Base-by-base conservation (phyloP, 1,140 invertebrate species). In the Tetramorium simillimum region DNA sequence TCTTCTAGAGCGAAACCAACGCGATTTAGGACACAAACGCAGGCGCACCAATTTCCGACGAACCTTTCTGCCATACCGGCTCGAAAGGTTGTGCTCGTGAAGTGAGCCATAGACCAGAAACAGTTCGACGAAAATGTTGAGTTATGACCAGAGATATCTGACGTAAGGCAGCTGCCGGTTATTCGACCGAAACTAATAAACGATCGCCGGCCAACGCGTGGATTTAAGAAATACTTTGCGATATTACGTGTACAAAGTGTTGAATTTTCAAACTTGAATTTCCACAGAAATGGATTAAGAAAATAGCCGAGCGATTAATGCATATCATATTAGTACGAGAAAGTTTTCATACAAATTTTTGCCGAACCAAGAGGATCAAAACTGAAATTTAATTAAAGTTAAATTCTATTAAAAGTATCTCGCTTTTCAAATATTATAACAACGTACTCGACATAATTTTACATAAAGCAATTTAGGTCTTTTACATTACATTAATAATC, bases 61-160 rank as follows among this genome's bases (percentile, higher is more conserved):
- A 90, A 89, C 80, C 88, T 90, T 90, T 88, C 43, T 77, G 73
- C 28, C 46, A 7, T 72, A 67, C 28, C 46, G 10, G 12, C 14
- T 63, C 46, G 72, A 91, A 90, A 91, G 86, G 82, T 90, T 88
- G 73, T 63, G 33, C 43, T 82, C 88, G 84, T 82, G 85, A 76
- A 86, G 53, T 21, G 76, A 80, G 85, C 53, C 65, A 9, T 53
- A 7, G 56, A 70, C 60, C 67, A 70, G 69, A 77, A 75, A 89
- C 33, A 65, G 60, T 78, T 40, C 63, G 56, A 56, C 67, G 82
- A 88, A 73, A 89, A 84, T 40, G 53, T 49, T 58, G 56, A 75
- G 60, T 82, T 60, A 84, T 75, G 73, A 88, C 67, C 73, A 67
- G 46, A 78, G 80, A 86, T 86, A 86, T 78, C 56, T 88, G 81